A percentile compares a stretch with the other conserved stretches of the same genome.
Conservation (phyloP, 2,113 vertebrate species). For the Cyphomyrus discorhynchus region DNA sequence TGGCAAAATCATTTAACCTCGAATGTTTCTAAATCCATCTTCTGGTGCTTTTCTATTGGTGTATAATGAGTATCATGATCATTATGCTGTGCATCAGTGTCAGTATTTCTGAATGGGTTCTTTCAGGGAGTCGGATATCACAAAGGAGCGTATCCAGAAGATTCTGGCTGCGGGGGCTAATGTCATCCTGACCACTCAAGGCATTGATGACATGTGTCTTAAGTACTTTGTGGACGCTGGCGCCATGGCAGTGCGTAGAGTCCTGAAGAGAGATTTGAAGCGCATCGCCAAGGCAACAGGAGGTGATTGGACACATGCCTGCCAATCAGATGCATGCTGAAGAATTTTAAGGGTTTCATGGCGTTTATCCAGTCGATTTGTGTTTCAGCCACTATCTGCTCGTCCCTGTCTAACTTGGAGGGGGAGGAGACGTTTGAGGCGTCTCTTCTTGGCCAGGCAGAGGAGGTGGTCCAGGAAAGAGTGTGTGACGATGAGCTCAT, state of each 20-base stretch:
- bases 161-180: slow-evolving; percentile 87
- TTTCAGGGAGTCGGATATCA: slow-evolving; percentile 88
- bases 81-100: background rate
- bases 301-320: slow-evolving; percentile 55
- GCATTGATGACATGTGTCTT: slow-evolving; percentile 96
- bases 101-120: background rate
- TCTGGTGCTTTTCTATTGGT: background rate
- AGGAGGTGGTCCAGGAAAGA: slow-evolving; percentile 90
- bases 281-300: slow-evolving; percentile 91
- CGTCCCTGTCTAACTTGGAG: slow-evolving; percentile 90
- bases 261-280: slow-evolving; percentile 89
- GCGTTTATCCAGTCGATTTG: background rate
- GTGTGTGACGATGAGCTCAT: slow-evolving; percentile 95
- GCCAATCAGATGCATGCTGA: background rate
- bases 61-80: background rate
- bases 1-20: background rate
- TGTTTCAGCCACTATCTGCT: slow-evolving; percentile 73
- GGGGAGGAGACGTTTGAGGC: slow-evolving; percentile 92
- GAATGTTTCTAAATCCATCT: background rate
- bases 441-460: slow-evolving; percentile 87
- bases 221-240: slow-evolving; percentile 93
- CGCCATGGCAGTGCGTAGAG: slow-evolving; percentile 89
- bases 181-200: slow-evolving; percentile 87
- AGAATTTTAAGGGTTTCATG: too few relatives aligned
- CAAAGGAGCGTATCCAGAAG: slow-evolving; percentile 95